Base-by-base conservation (phyloP, 2,113 vertebrate genomes). In the Ageneiosus marmoratus region DNA sequence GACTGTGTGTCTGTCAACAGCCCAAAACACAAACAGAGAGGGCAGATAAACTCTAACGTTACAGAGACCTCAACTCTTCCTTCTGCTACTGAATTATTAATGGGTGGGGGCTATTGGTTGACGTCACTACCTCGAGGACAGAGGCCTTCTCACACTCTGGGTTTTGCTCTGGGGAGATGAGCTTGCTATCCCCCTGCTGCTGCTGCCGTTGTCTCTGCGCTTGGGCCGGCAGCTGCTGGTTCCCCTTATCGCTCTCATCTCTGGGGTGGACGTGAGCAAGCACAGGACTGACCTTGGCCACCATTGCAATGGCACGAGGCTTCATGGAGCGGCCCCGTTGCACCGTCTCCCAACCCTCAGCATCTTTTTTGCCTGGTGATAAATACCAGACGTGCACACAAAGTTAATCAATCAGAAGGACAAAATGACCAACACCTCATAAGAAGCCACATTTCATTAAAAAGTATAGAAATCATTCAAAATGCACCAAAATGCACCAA, bases 321-420 rank as follows among this genome's bases (percentile, higher is more conserved):
- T 96, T 95, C 79, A 98, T 88, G 1, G 97, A 96, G 76, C 98
- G 96, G 50, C 98, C 98, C 29, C 98, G 95, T 87, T 99, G 98
- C 82, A 99, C 98, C 0, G 97, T 99, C 81, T 99, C 96, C 98
- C 98, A 99, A 63, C 98, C 98, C 91, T 99, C 98, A 0, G 96
- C 94, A 85, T 99, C 98, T 85, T 95, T 97, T 41, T 93, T 95
- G 85, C 96, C 97, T 98, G 56, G 34, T 18, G 0, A 77, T 27
- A 86, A 60, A 84, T 3, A 79, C 24, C 70, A 41, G 50, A 80
- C 88, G 85, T n/a, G 29, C n/a, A 85, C 32, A 67, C 46, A 6
- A 16, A 67, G n/a, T 70, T 75, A 5, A 20, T 70, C 44, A 34
- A 4, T 9, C 41, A 27, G 34, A n/a, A 11, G 1, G 0, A 34